Evolutionary conservation across 2,113 vertebrate species (phyloP).

Genomic region (Corynorhinus townsendii): DNA sequence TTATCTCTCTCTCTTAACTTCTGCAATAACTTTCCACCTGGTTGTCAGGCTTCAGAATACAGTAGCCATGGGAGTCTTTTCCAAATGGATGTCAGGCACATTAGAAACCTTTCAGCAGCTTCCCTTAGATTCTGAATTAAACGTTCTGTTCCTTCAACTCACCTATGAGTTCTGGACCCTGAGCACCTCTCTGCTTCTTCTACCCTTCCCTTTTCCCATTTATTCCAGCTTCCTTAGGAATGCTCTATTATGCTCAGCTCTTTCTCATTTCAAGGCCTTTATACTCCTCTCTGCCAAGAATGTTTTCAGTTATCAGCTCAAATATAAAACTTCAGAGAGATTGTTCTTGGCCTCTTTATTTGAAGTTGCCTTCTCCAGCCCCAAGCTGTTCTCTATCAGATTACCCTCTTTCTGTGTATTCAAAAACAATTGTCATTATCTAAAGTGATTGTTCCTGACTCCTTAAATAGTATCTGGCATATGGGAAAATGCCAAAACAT

Average conservation of each 20-base stretch:
- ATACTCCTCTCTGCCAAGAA: not conserved
- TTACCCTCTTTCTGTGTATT: not conserved
- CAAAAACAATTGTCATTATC: not conserved
- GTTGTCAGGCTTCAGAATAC: not conserved
- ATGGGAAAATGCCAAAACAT: not conserved
- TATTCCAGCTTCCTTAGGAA: not conserved
- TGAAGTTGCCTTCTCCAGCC: not conserved
- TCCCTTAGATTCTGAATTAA: not conserved
- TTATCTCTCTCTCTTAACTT: not conserved
- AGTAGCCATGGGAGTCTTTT: not conserved
- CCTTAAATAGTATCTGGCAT: not conserved
- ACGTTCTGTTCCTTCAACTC: not conserved
- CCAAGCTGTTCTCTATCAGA: not conserved
- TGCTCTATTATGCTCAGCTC: not conserved
- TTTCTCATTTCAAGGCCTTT: not conserved
- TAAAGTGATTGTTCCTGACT: not conserved
- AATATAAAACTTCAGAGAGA: not conserved
- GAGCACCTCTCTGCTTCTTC: not conserved
- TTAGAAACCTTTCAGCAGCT: not conserved
- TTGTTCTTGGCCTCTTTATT: not conserved
- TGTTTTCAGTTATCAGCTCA: not conserved
- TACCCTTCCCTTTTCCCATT: not conserved
- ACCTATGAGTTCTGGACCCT: not conserved
- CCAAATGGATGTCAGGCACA: not conserved
- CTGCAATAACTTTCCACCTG: not conserved